Evolutionary conservation across 2,888 invertebrate genomes (phyloP), one percentile per base, ranked within the genome.

Genomic region (Frankliniella intonsa): DNA sequence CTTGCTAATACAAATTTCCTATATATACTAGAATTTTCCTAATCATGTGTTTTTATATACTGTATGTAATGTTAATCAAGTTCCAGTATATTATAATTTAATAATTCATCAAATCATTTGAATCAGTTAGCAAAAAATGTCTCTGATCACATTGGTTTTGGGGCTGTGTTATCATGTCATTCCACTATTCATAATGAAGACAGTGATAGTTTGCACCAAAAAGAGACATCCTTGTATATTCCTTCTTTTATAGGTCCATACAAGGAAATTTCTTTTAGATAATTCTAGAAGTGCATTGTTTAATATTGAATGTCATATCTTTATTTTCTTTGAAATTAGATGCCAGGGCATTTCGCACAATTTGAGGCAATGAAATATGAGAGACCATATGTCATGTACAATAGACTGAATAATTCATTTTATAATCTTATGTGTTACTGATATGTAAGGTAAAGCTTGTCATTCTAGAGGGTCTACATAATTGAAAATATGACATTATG

Each of bases 161-260:
- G 62, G 62, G 62, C 62, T 62, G 62, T 62, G 62, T 62, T 62
- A 14, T 62, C n/a, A 62, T 62, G 62, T 62, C 62, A 62, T 62
- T 62, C 62, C 62, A 62, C n/a, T 19, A 17, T 5, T 55, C 62
- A 62, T 38, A 38, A 38, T 38, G 38, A 38, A 38, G 38, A 38
- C 38, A 38, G 38, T 38, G 38, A 38, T 38, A 3, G 38, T 38
- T 38, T 38, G 38, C 38, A 38, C 38, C 38, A 38, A 38, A 38
- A 38, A 5, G 38, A 5, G 38, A 38, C 38, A 38, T 38, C 38
- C 38, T 38, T 38, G 38, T 38, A 3, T 38, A 38, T 38, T 38
- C 38, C 38, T 38, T 2, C 5, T 38, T 38, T 38, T 38, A 2
- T 38, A 38, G 2, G 38, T 38, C 38, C 5, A 38, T 38, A 38